phyloP scores from a whole-genome alignment of 2,888 invertebrate species.

The Cylindroiulus punctatus region DNA sequence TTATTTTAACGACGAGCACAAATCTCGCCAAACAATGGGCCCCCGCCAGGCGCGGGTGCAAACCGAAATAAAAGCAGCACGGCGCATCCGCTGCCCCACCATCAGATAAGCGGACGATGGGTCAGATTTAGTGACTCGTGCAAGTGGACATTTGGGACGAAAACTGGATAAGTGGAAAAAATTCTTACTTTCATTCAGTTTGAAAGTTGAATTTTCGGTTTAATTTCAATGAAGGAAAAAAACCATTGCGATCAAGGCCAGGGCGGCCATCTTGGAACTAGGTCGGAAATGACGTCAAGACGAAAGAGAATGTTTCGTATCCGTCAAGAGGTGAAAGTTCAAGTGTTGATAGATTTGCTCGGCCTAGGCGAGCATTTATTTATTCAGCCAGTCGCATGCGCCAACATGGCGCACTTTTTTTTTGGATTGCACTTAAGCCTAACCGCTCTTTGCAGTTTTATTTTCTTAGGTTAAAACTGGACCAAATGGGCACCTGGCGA shows the following conservation, averaged over 20 bases:
- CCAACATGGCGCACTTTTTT: constrained; percentile 13
- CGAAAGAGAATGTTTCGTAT: not conserved
- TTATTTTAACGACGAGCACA: not conserved
- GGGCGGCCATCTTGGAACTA: too few species aligned
- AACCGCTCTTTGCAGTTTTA: not conserved
- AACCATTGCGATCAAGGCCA: too few species aligned
- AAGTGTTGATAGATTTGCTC: constrained; percentile 21
- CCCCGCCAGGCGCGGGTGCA: constrained; percentile 21
- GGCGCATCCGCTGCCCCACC: not conserved
- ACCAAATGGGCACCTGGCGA: not conserved
- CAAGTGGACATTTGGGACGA: not conserved
- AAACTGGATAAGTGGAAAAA: not conserved
- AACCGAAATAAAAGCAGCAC: constrained; percentile 31
- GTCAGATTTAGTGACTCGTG: not conserved
- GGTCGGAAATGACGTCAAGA: not conserved
- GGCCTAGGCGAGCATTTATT: constrained; percentile 14
- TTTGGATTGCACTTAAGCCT: not conserved
- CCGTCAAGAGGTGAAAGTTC: constrained; percentile 29
- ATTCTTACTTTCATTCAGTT: too few species aligned
- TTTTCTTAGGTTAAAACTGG: not conserved
- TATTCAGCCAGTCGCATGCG: constrained; percentile 28
- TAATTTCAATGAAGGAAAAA: too few species aligned
- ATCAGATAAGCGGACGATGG: not conserved
- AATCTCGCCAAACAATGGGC: constrained; percentile 15
- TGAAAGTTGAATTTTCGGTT: too few species aligned